These are phyloP conservation scores for Dendrolimus kikuchii DNA, from an alignment of 1,140 invertebrate species.

Conservation along the genomic window DNA sequence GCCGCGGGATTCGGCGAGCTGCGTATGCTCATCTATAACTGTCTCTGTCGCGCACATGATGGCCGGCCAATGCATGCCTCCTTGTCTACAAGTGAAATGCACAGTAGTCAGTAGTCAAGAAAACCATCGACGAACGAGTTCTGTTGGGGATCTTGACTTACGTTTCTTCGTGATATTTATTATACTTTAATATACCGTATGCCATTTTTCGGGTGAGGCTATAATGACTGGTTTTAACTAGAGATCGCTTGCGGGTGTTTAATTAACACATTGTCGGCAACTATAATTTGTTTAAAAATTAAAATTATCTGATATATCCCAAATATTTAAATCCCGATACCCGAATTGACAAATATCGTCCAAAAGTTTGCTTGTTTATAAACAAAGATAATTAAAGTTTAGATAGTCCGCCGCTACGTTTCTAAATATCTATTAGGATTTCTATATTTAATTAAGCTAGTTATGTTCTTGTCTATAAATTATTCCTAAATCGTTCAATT, in stretches of 20 bases:
- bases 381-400: too few relatives aligned
- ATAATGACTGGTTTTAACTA: conserved; percentile 48
- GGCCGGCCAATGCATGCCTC: conserved; percentile 15
- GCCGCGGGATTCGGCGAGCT: conserved; percentile 39
- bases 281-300: conserved; percentile 9
- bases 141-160: conserved; percentile 50
- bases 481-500: too few relatives aligned
- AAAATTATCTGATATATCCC: too few relatives aligned
- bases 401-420: too few relatives aligned
- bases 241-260: conserved; percentile 37
- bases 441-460: neutral
- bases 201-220: conserved; percentile 50
- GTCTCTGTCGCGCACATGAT: conserved; percentile 29
- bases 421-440: too few relatives aligned
- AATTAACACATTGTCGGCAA: conserved; percentile 31
- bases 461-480: neutral
- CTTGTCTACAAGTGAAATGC: conserved; percentile 40
- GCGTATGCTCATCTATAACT: conserved; percentile 46
- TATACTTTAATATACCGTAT: conserved; percentile 43
- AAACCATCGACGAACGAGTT: conserved; percentile 58
- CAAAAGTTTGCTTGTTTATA: too few relatives aligned
- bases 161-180: conserved; percentile 40
- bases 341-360: too few relatives aligned
- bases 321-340: too few relatives aligned
- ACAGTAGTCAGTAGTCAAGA: conserved; percentile 55